Evolutionary conservation across 2,797 vertebrate species (phyloP).

Genomic region (Gymnocypris eckloni): DNA sequence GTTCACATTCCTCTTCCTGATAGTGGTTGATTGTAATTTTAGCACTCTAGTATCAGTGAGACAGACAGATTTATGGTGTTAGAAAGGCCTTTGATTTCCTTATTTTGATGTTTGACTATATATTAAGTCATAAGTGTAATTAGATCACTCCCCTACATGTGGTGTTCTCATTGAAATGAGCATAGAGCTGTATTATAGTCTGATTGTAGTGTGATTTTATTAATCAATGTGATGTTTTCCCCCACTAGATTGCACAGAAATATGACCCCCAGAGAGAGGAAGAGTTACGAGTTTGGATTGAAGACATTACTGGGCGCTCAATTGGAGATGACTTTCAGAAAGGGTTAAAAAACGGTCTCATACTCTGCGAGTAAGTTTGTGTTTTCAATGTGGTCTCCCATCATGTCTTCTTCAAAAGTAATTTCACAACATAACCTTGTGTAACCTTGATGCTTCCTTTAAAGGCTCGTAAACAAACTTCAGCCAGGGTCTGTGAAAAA

Average conservation of each 20-base stretch:
- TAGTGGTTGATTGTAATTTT: not conserved
- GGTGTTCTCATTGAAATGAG: not conserved
- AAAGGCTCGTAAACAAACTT: slow-evolving; percentile 90
- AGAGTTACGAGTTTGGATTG: slow-evolving; percentile 90
- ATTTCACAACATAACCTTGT: not conserved
- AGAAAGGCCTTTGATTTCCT: not conserved
- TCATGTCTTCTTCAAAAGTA: not conserved
- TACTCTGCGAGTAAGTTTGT: slow-evolving; percentile 90
- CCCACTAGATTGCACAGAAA: slow-evolving; percentile 88
- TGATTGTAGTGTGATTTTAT: not conserved
- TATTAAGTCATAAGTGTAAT: not conserved
- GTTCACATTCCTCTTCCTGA: slow-evolving; percentile 12
- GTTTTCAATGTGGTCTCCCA: not conserved
- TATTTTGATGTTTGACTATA: not conserved
- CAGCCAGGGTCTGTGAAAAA: slow-evolving; percentile 86
- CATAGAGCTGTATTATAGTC: not conserved
- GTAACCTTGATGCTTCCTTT: not conserved
- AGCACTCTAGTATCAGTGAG: not conserved
- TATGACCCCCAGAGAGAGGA: slow-evolving; percentile 91
- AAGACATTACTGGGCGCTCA: slow-evolving; percentile 80
- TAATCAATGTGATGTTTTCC: not conserved
- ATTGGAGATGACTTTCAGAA: slow-evolving; percentile 93
- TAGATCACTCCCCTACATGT: not conserved
- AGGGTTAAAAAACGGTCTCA: slow-evolving; percentile 87
- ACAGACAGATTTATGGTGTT: not conserved